These are phyloP conservation scores for Drosophila saltans DNA, from an alignment of 1,140 invertebrate species.

Conservation along the genomic window DNA sequence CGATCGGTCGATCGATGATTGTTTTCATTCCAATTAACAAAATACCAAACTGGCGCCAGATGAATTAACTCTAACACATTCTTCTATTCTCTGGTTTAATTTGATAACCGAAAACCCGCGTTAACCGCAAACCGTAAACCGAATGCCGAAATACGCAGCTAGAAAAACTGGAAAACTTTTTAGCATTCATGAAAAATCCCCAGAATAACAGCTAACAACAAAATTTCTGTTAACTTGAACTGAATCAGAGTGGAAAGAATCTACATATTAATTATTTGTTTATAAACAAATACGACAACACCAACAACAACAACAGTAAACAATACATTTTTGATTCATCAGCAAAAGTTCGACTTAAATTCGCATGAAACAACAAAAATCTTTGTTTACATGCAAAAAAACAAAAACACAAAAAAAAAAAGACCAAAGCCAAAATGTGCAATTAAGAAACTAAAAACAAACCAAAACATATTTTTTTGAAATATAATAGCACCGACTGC, in stretches of 20 bases:
- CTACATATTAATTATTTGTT: slow-evolving; percentile 63
- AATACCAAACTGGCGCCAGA: slow-evolving; percentile 63
- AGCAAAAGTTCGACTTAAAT: slow-evolving; percentile 48
- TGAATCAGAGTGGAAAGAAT: slow-evolving; percentile 56
- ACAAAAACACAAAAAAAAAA: neutral
- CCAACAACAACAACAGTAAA: slow-evolving; percentile 25
- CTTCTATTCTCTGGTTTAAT: slow-evolving; percentile 1
- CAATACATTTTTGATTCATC: slow-evolving; percentile 70
- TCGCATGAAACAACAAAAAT: slow-evolving; percentile 11
- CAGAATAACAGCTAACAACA: slow-evolving; percentile 10
- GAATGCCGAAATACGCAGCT: slow-evolving; percentile 36
- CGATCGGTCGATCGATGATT: slow-evolving; percentile 33
- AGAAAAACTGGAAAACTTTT: slow-evolving; percentile 63
- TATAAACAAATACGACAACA: slow-evolving; percentile 35
- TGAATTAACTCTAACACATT: slow-evolving; percentile 58
- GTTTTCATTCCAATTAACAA: slow-evolving; percentile 62
- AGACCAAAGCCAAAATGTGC: slow-evolving; percentile 25
- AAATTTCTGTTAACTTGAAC: slow-evolving; percentile 45
- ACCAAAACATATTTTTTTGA: neutral
- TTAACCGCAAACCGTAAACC: neutral
- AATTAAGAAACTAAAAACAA: slow-evolving; percentile 3
- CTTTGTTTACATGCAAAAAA: slow-evolving; percentile 45
- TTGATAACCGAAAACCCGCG: neutral
- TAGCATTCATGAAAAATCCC: slow-evolving; percentile 28
- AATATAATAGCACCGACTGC: neutral